A percentile compares a stretch with the other conserved stretches of the same genome.
Evolutionary conservation across 2,113 vertebrate species (phyloP).

Genomic region (Lynx canadensis): DNA sequence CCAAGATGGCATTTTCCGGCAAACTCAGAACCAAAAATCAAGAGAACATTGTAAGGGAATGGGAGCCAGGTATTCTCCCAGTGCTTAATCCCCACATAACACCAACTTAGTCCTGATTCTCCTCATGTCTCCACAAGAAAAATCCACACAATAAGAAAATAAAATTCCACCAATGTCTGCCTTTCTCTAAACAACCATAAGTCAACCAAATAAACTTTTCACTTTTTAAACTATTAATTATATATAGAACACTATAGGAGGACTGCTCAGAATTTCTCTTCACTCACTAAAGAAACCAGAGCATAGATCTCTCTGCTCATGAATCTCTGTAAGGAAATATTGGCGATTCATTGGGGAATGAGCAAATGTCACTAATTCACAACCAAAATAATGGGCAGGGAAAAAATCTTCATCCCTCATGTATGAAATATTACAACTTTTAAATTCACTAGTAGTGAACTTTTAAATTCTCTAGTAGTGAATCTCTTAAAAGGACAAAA

Average conservation of each 20-base stretch:
- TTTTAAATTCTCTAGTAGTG: slow-evolving; percentile 49
- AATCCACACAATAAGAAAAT: background rate
- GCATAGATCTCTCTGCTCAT: background rate
- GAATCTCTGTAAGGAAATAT: background rate
- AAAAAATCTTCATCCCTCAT: slow-evolving; percentile 27
- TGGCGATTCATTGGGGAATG: background rate
- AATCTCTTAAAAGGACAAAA: slow-evolving; percentile 60
- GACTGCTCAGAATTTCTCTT: background rate
- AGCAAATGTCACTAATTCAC: slow-evolving; percentile 37
- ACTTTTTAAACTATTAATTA: background rate
- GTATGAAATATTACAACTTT: slow-evolving; percentile 51
- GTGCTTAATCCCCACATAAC: background rate
- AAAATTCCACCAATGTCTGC: background rate
- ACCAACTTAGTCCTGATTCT: background rate
- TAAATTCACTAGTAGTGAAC: slow-evolving; percentile 49
- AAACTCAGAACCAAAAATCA: background rate
- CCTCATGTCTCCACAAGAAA: background rate
- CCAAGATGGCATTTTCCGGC: background rate
- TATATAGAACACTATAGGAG: background rate
- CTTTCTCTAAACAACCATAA: slow-evolving; percentile 27
- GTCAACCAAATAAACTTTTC: background rate
- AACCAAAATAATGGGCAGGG: slow-evolving; percentile 45
- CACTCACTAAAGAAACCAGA: background rate
- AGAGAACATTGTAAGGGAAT: fast-evolving
- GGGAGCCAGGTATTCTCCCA: background rate